Conservation (phyloP, 2,797 vertebrate species). For the Molossus molossus region DNA sequence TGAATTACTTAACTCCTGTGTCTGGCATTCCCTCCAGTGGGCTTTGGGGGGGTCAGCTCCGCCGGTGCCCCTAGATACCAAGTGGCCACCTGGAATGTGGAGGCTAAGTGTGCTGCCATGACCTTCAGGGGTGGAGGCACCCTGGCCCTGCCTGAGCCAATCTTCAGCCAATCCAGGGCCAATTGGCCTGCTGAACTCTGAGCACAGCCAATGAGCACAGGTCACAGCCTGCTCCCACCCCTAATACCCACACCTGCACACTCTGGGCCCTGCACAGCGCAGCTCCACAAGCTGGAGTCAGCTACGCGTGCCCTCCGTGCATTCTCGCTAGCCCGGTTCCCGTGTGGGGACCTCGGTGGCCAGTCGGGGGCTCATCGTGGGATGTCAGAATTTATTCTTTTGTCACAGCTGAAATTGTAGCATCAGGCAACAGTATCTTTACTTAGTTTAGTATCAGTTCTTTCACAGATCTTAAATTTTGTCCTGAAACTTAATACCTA, state of each 20-base stretch:
- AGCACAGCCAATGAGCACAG: constrained; percentile 57
- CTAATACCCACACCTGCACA: too few species aligned
- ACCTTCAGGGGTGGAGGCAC: neutral
- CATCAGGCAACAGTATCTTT: too few species aligned
- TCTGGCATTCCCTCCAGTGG: fast-evolving
- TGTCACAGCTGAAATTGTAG: too few species aligned
- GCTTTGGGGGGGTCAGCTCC: fast-evolving
- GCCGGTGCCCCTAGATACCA: fast-evolving
- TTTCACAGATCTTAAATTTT: too few species aligned
- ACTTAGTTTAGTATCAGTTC: too few species aligned
- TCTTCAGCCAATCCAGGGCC: neutral
- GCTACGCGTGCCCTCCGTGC: fast-evolving
- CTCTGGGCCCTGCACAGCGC: fast-evolving
- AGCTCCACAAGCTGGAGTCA: fast-evolving
- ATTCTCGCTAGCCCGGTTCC: fast-evolving
- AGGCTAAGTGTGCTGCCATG: neutral
- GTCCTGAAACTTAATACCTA: too few species aligned
- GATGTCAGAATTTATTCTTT: too few species aligned
- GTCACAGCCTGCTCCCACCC: neutral
- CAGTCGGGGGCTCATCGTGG: constrained; percentile 83
- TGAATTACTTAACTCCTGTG: neutral
- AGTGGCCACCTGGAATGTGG: too few species aligned
- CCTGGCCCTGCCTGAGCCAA: neutral
- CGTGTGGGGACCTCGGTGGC: constrained; percentile 83
- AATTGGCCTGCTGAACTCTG: too few species aligned